These are phyloP conservation scores for Eupelmus urozonus DNA, from an alignment of 2,888 invertebrate species.

Conservation along the genomic window DNA sequence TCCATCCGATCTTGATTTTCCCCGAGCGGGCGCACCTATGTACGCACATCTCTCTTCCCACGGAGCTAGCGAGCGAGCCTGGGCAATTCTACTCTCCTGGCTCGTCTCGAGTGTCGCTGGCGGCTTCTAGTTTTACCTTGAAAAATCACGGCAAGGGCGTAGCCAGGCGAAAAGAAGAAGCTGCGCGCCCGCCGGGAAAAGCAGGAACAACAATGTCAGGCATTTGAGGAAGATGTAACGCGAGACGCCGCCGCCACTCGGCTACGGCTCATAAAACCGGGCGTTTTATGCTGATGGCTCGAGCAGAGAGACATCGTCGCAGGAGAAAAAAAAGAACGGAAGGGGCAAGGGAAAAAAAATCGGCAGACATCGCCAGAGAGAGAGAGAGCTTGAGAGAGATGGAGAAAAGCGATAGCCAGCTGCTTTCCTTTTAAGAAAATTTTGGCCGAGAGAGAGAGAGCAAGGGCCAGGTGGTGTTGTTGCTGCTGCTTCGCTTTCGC, in stretches of 20 bases:
- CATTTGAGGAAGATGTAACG: slow-evolving; percentile 73
- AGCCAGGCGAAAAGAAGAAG: not conserved
- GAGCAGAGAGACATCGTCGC: slow-evolving; percentile 59
- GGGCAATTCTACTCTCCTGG: not conserved
- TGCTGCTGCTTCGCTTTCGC: slow-evolving; percentile 32
- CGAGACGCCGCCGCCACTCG: slow-evolving; percentile 70
- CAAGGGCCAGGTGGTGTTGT: slow-evolving; percentile 45
- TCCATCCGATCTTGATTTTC: slow-evolving; percentile 20
- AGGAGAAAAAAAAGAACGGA: slow-evolving; percentile 23
- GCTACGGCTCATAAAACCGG: slow-evolving; percentile 75
- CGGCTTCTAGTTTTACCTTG: slow-evolving; percentile 46
- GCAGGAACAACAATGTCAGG: slow-evolving; percentile 51
- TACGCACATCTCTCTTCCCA: not conserved
- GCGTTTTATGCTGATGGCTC: slow-evolving; percentile 75
- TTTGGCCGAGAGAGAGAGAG: slow-evolving; percentile 17
- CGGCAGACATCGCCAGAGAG: not conserved
- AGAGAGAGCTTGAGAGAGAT: not conserved
- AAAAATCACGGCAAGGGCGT: slow-evolving; percentile 50
- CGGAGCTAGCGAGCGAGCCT: not conserved
- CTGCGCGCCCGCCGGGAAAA: not conserved
- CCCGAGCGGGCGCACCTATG: not conserved
- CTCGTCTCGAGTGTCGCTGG: slow-evolving; percentile 16
- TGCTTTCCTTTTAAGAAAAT: slow-evolving; percentile 36
- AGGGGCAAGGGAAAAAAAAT: not conserved
- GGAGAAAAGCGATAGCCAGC: slow-evolving; percentile 32